Conservation (phyloP, 2,797 vertebrate species). For the Myoxocephalus aenaeus region DNA sequence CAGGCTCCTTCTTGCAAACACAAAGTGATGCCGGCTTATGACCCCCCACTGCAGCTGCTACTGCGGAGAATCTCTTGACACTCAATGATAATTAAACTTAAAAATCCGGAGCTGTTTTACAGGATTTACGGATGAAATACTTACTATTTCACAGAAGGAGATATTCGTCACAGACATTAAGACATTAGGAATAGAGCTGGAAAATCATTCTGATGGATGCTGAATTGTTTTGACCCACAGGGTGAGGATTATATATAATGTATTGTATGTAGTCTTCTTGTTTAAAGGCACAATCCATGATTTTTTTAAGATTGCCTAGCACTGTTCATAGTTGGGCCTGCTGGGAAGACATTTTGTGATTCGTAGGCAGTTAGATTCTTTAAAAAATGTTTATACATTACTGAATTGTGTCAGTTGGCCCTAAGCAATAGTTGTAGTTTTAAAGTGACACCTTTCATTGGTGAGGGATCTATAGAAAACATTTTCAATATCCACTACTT, state of each 20-base stretch:
- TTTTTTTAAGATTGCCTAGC: background rate
- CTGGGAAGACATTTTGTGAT: background rate
- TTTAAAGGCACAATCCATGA: background rate
- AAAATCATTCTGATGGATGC: slow-evolving; percentile 13
- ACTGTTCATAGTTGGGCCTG: background rate
- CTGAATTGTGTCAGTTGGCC: background rate
- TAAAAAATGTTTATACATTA: background rate
- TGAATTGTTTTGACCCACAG: slow-evolving; percentile 20
- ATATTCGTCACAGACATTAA: slow-evolving; percentile 44
- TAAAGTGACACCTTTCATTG: background rate
- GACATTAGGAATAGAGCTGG: slow-evolving; percentile 14
- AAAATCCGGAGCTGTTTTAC: slow-evolving; percentile 31
- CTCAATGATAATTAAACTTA: slow-evolving; percentile 52
- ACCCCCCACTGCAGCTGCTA: slow-evolving; percentile 57
- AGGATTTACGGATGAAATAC: slow-evolving; percentile 22
- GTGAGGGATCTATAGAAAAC: background rate
- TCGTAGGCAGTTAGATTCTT: background rate
- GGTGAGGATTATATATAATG: background rate
- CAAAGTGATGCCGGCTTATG: slow-evolving; percentile 49
- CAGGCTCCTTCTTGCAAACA: slow-evolving; percentile 40
- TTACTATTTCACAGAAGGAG: slow-evolving; percentile 44
- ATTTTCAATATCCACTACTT: background rate
- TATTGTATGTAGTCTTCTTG: slow-evolving; percentile 1
- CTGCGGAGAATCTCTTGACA: slow-evolving; percentile 45
- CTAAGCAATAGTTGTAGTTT: background rate